Percentiles rank a stretch among this genome's conserved stretches.
Evolutionary conservation across 2,797 vertebrate genomes (phyloP).

Genomic region (Acridotheres tristis): DNA sequence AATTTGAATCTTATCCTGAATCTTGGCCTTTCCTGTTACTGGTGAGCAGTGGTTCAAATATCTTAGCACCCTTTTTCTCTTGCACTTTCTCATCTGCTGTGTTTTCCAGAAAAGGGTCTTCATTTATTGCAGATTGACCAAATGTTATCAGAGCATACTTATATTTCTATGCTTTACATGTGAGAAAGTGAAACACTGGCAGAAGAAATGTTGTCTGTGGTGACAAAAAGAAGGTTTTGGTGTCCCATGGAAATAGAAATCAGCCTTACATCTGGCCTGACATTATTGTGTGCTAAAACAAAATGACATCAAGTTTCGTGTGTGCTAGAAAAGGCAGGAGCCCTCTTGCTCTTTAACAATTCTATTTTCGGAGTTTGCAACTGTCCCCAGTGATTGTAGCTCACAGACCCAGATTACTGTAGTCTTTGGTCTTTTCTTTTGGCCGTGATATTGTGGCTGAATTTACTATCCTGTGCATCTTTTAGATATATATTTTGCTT

Average conservation of each 20-base stretch:
- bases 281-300: background rate
- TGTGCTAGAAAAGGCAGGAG: background rate
- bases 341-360: background rate
- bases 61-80: background rate
- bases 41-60: background rate
- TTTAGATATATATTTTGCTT: slow-evolving; percentile 71
- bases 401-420: background rate
- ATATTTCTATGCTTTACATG: background rate
- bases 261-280: background rate
- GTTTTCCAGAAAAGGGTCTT: background rate
- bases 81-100: background rate
- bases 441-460: background rate
- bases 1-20: background rate
- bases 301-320: background rate
- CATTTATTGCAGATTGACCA: background rate
- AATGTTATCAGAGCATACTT: background rate
- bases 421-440: slow-evolving; percentile 9
- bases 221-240: background rate
- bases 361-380: background rate
- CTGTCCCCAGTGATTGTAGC: background rate
- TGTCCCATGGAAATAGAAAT: background rate
- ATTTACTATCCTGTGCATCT: slow-evolving; percentile 39
- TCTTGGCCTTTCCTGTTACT: background rate
- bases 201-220: background rate
- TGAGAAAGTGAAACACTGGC: background rate